Evolutionary conservation across 2,113 vertebrate species (phyloP), one percentile per base, ranked within the genome.

Genomic region (Rutilus rutilus): DNA sequence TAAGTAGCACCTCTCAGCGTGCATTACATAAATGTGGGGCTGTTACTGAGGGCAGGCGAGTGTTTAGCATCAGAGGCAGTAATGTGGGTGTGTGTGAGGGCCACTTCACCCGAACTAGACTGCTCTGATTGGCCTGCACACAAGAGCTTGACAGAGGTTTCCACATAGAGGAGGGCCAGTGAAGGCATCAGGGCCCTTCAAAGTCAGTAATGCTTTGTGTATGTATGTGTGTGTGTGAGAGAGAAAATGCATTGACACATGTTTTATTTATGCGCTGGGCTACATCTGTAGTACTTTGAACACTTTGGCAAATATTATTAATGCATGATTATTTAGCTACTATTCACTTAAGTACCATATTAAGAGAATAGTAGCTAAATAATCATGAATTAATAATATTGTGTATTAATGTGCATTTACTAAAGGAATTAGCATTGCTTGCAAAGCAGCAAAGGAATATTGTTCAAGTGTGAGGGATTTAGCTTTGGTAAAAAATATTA

Each of bases 31-130:
- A 83, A 73, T 67, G 79, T 23, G 74, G 45, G 74, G 21, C 9
- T 83, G 39, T 81, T 71, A 69, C 11, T 33, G 52, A 75, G 81
- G 52, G 71, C 59, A 78, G 62, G 47, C 21, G 47, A 84, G 60
- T 77, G 78, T 84, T 74, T 79, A 52, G 59, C 71, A 67, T 64
- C 83, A 85, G 57, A 60, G 30, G 45, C 79, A 52, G 52, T 64
- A 57, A 27, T 82, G 65, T 80, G 47, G 79, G 85, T 11, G 86
- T 52, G 82, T 73, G 12, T 75, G 39, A 54, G 67, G 79, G 57
- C 64, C 79, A 89, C 87, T 88, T 86, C 59, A 87, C 74, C 54
- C 59, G 25, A 78, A 57, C 59, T 30, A 67, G n/a, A 78, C 54
- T 45, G 21, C 52, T 83, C 50, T 59, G 76, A 85, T 69, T 76